Conservation (phyloP, 2,797 vertebrate genomes). For the Hylomyscus alleni region DNA sequence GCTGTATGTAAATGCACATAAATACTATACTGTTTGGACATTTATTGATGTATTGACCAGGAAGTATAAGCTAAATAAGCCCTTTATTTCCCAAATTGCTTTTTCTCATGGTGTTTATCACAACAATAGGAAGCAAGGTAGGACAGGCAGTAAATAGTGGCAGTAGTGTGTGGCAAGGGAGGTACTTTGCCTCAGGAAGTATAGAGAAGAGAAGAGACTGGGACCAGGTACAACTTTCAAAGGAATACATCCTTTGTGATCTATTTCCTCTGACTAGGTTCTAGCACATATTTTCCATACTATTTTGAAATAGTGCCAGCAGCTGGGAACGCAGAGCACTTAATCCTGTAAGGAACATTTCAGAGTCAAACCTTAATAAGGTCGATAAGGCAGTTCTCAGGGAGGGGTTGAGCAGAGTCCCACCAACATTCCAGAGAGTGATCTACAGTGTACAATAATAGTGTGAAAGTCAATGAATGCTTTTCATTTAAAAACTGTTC, state of each 20-base stretch:
- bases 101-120: neutral
- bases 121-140: neutral
- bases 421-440: neutral
- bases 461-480: neutral
- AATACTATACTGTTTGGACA: neutral
- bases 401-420: neutral
- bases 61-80: neutral
- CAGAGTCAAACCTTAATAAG: neutral
- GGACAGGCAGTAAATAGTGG: neutral
- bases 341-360: neutral
- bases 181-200: neutral
- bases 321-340: neutral
- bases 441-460: too few species aligned
- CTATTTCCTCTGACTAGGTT: neutral
- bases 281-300: neutral
- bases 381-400: neutral
- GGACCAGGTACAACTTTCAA: neutral
- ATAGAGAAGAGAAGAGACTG: neutral
- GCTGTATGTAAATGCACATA: neutral
- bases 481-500: conserved; percentile 21
- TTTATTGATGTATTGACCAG: neutral
- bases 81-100: neutral
- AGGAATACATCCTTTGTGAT: neutral
- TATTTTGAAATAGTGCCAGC: neutral
- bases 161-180: neutral